A percentile compares a stretch with the other conserved stretches of the same genome.
phyloP scores from a whole-genome alignment of 2,113 vertebrate species.

The Scartelaos histophorus region DNA sequence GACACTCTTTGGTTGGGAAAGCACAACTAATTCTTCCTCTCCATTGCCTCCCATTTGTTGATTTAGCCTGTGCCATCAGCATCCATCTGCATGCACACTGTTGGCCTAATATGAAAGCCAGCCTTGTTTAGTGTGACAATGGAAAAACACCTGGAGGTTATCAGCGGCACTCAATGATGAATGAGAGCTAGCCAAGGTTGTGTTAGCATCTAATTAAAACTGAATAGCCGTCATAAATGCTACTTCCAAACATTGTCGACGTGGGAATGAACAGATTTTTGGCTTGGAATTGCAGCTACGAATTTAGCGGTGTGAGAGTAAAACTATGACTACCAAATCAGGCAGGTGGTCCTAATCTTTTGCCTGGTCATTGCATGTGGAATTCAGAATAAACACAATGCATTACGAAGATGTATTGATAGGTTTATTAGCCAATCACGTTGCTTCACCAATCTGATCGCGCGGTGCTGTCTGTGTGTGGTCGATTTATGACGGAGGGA shows the following conservation, averaged over 20 bases:
- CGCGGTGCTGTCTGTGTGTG: too few species aligned
- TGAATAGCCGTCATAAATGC: conserved; percentile 53
- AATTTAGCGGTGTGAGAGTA: background rate
- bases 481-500: too few species aligned
- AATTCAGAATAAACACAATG: too few species aligned
- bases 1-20: conserved; percentile 32
- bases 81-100: conserved; percentile 56
- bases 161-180: conserved; percentile 39
- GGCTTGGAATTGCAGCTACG: background rate
- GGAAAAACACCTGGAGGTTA: conserved; percentile 42
- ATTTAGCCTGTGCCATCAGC: conserved; percentile 47
- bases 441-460: too few species aligned
- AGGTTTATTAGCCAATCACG: too few species aligned
- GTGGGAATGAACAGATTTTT: conserved; percentile 1
- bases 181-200: conserved; percentile 54
- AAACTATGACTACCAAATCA: background rate
- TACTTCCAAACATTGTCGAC: conserved; percentile 11
- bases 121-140: conserved; percentile 39
- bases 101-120: conserved; percentile 46
- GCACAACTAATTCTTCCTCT: conserved; percentile 27
- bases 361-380: background rate
- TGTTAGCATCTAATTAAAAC: conserved; percentile 51
- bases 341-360: background rate
- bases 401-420: too few species aligned
- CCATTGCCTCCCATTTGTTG: conserved; percentile 38